These are phyloP conservation scores for Phyllostomus discolor DNA, from an alignment of 2,113 vertebrate genomes.

Conservation along the genomic window DNA sequence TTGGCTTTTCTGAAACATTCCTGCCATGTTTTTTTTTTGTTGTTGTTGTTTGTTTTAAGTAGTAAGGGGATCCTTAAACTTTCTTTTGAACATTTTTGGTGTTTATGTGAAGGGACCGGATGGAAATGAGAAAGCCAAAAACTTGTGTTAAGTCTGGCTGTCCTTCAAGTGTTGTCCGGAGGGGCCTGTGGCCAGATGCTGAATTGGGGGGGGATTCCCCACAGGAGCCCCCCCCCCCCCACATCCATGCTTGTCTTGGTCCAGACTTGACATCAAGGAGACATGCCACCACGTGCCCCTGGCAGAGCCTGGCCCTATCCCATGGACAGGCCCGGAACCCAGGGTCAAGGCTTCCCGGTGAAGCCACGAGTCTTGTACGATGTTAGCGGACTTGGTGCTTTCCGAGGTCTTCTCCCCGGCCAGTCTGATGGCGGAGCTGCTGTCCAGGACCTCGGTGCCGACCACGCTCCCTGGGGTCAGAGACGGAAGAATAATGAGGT, in stretches of 20 bases:
- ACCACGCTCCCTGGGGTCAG: not conserved
- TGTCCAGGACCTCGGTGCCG: not conserved
- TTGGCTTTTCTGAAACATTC: conserved; percentile 38
- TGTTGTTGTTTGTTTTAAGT: not conserved
- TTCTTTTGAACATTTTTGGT: not conserved
- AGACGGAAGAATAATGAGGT: not conserved
- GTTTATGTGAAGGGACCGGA: not conserved
- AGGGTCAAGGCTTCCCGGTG: not conserved
- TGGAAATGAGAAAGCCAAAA: not conserved
- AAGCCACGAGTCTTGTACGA: not conserved
- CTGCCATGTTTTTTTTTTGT: not conserved
- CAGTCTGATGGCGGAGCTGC: conserved; percentile 26
- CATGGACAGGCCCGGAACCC: not conserved
- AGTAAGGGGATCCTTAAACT: not conserved
- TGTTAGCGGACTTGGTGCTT: conserved; percentile 27
- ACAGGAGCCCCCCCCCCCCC: not conserved
- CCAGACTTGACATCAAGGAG: not conserved
- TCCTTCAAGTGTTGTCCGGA: not conserved
- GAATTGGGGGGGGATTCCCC: not conserved
- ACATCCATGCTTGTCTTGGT: not conserved
- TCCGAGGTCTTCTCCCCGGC: not conserved
- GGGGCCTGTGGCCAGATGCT: not conserved
- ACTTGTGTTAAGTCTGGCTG: not conserved
- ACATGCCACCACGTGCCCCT: not conserved
- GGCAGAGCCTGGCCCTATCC: not conserved